A percentile compares a stretch with the other conserved stretches of the same genome.
Conservation (phyloP, 2,888 invertebrate species). For the Lycia hirtaria region DNA sequence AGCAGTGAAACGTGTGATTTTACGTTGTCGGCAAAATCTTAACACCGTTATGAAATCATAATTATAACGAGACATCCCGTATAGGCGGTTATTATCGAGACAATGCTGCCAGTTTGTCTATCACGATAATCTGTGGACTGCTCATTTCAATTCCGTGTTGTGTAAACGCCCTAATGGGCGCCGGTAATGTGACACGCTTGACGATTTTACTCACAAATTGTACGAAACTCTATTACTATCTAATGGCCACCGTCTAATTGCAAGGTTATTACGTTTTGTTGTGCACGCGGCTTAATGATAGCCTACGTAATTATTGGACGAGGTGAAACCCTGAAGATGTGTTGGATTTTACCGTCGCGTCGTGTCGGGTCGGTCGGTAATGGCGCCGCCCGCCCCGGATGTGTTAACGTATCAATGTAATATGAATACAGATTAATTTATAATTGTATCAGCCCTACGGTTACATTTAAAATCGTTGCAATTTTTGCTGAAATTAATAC, state of each 20-base stretch:
- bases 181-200: constrained; percentile 85
- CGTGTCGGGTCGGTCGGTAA: constrained; percentile 62
- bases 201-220: constrained; percentile 86
- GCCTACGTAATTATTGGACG: constrained; percentile 80
- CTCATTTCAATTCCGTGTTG: constrained; percentile 84
- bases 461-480: constrained; percentile 54
- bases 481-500: constrained; percentile 43
- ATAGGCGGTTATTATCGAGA: constrained; percentile 78
- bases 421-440: constrained; percentile 70
- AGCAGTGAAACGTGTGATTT: too few species aligned
- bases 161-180: constrained; percentile 84
- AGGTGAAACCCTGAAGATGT: constrained; percentile 84
- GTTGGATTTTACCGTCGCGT: constrained; percentile 67
- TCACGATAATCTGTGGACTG: constrained; percentile 84
- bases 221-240: constrained; percentile 85
- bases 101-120: constrained; percentile 82
- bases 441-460: constrained; percentile 65
- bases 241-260: constrained; percentile 84
- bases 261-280: constrained; percentile 83
- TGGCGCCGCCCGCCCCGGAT: constrained; percentile 60
- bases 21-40: too few species aligned
- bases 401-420: constrained; percentile 62
- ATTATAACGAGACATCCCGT: constrained; percentile 57
- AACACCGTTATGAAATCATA: not conserved
- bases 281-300: constrained; percentile 80